phyloP scores from a whole-genome alignment of 2,888 invertebrate genomes.

The Gari tellinella region DNA sequence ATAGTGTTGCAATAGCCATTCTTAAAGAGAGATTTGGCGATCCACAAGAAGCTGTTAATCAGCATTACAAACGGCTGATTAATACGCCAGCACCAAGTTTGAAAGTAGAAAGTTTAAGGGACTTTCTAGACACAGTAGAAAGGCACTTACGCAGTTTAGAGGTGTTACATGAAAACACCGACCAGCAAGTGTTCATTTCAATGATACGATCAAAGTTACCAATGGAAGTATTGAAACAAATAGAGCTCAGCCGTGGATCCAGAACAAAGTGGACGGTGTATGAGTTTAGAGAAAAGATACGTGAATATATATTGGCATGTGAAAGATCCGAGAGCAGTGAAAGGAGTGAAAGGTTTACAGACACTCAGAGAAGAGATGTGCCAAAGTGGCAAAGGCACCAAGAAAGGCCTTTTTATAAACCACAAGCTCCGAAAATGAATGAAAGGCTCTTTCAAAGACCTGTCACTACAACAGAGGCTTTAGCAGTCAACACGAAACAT shows the following conservation, averaged over 20 bases:
- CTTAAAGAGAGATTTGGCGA: constrained; percentile 39
- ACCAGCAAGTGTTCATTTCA: constrained; percentile 36
- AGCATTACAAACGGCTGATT: constrained; percentile 30
- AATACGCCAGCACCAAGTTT: constrained; percentile 18
- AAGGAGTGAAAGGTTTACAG: neutral
- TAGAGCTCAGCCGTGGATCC: constrained; percentile 7
- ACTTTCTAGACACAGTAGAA: constrained; percentile 24
- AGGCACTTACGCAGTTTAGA: constrained; percentile 26
- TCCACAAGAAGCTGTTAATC: constrained; percentile 25
- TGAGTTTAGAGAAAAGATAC: neutral
- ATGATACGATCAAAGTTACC: constrained; percentile 25
- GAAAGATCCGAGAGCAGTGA: constrained; percentile 7
- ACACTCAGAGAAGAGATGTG: neutral
- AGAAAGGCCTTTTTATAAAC: neutral
- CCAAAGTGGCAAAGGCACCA: neutral
- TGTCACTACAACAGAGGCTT: neutral
- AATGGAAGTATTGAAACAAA: constrained; percentile 12
- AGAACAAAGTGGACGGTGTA: constrained; percentile 1
- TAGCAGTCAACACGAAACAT: no score
- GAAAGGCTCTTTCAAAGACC: neutral
- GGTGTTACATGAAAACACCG: constrained; percentile 10
- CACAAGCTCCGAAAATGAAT: no score
- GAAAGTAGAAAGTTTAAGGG: constrained; percentile 19
- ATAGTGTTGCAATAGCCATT: constrained; percentile 24
- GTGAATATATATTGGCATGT: neutral